Base-by-base conservation (phyloP, 2,113 vertebrate species). In the Psephotus haematonotus region DNA sequence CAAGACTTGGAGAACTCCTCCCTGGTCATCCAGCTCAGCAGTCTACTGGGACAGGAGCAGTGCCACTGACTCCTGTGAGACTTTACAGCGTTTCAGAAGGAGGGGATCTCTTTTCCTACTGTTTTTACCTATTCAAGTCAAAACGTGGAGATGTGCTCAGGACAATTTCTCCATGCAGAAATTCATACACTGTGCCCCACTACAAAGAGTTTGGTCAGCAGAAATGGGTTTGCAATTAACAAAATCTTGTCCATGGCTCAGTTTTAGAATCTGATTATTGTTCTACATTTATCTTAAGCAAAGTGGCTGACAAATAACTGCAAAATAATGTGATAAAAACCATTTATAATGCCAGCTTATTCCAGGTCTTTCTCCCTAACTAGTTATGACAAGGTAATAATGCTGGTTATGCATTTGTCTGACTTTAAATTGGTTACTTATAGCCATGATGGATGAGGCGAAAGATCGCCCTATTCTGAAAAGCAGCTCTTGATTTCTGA, bases 351-450 rank as follows among this genome's bases (percentile, higher is more conserved):
- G 98, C 97, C 96, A 97, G 98, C 98, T 98, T 98, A 97, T 98
- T 98, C 98, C 93, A 96, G 98, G 98, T 98, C 98, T 98, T 99
- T 98, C 98, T 98, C 96, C 98, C 99, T 99, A 99, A 99, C 98
- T 98, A 98, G 98, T 99, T 99, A 99, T 99, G 99, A 99, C 99
- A 99, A 99, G 99, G 99, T 99, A 99, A 99, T 99, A 99, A 99
- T 97, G 98, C 98, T 97, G 98, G 98, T 93, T 97, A 98, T 98
- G 98, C 98, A 99, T 99, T 98, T 98, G 98, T 98, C 98, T 98
- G 98, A 97, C 98, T 98, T 98, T 98, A 99, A 99, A 99, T 99
- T 99, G 99, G 98, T 99, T 99, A 99, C 98, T 99, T 99, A 99
- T 85, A 98, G 98, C 97, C 98, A 98, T 99, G 99, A 99, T 99